Evolutionary conservation across 2,888 invertebrate genomes (phyloP), one percentile per base, ranked within the genome.

Genomic region (Conops quadrifasciatus): DNA sequence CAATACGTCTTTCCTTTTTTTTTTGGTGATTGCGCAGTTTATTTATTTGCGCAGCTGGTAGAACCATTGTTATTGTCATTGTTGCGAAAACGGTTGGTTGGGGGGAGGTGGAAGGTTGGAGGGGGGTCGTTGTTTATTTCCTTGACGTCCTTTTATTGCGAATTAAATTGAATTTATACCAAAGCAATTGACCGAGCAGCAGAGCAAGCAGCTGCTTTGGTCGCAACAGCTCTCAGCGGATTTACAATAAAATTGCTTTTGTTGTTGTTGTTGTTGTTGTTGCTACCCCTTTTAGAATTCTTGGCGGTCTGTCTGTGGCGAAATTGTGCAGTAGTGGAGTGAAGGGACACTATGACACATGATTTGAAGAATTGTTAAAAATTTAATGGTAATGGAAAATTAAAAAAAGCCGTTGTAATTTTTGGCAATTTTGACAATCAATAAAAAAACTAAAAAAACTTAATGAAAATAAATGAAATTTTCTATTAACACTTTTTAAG

Each of bases 61-160:
- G 62, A 62, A 36, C 2, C 62, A 62, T 62, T 30, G n/a, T 59
- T 28, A 30, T 16, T 62, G 21, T 36, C 19, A 19, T 36, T 62
- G 21, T 43, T 62, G 36, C 15, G n/a, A n/a, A n/a, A n/a, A n/a
- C n/a, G 2, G 43, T 15, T 21, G 19, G 11, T 5, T 26, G 9
- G 4, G 36, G 9, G 36, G 9, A 36, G 36, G 36, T 7, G 36
- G 36, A 36, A 9, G 9, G 9, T 36, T 36, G 36, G 36, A 9
- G 9, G 9, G 9, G 36, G 36, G 62, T 36, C 30, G 43, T 43
- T 45, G 62, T 62, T 16, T 36, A n/a, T 28, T 56, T 56, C 24
- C 26, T 24, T 60, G 60, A 62, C 62, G 62, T 62, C 45, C 62
- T 62, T 62, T 62, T 43, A 62, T 45, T 36, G 62, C 36, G n/a